A percentile compares a stretch with the other conserved stretches of the same genome.
Conservation (phyloP, 2,113 vertebrate genomes). For the Hassar affinis region DNA sequence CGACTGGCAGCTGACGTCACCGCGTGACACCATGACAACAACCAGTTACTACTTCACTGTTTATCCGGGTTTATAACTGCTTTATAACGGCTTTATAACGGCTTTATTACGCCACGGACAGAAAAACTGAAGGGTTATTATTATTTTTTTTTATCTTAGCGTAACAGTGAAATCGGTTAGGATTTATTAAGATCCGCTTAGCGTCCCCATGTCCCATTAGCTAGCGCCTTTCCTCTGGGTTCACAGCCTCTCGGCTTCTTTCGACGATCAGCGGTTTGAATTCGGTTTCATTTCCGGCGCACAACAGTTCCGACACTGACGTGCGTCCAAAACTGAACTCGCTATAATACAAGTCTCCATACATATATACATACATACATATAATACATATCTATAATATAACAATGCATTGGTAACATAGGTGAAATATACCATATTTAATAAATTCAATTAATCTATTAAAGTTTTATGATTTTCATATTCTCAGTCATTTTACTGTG, state of each 20-base stretch:
- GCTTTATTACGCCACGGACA: not conserved
- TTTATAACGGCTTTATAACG: not conserved
- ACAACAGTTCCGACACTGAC: not conserved
- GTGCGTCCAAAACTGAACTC: no score
- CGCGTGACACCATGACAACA: not conserved
- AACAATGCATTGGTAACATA: not conserved
- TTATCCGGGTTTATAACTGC: not conserved
- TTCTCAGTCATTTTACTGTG: not conserved
- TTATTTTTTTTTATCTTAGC: not conserved
- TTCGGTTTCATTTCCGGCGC: slow-evolving; percentile 25
- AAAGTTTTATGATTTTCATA: not conserved
- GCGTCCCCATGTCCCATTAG: not conserved
- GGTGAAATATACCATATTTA: not conserved
- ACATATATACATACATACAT: no score
- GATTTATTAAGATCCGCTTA: not conserved
- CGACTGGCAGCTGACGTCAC: not conserved
- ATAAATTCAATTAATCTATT: not conserved
- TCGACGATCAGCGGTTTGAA: not conserved
- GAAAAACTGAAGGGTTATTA: not conserved
- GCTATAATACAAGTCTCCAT: not conserved
- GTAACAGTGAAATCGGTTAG: not conserved
- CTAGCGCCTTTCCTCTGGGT: not conserved
- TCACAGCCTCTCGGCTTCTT: not conserved
- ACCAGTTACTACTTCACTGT: not conserved
- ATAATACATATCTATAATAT: no score